Evolutionary conservation across 1,140 invertebrate genomes (phyloP).

Genomic region (Aricia agestis): DNA sequence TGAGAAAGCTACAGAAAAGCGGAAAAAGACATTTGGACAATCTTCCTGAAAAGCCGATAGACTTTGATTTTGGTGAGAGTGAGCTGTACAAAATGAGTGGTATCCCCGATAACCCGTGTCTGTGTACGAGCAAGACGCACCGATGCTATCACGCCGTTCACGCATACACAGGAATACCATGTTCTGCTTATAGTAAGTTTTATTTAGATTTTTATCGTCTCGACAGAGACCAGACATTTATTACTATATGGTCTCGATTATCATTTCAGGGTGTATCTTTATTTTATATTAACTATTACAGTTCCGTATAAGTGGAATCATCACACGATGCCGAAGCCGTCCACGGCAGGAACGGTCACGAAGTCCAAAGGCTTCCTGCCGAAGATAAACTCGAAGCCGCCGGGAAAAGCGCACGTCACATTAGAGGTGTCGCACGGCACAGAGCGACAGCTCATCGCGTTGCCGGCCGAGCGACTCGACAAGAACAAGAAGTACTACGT

Average conservation of each 20-base stretch:
- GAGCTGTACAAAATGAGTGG: slow-evolving; percentile 70
- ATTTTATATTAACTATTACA: slow-evolving; percentile 54
- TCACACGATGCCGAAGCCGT: slow-evolving; percentile 83
- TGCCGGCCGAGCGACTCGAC: slow-evolving; percentile 89
- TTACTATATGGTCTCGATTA: background rate
- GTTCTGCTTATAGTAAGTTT: slow-evolving; percentile 87
- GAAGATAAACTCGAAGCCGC: slow-evolving; percentile 75
- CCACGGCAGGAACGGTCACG: slow-evolving; percentile 49
- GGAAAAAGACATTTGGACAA: slow-evolving; percentile 80
- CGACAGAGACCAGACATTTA: too few relatives aligned
- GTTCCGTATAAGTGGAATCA: slow-evolving; percentile 83
- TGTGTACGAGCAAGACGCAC: slow-evolving; percentile 90
- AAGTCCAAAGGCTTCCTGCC: slow-evolving; percentile 77
- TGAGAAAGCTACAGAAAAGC: slow-evolving; percentile 85
- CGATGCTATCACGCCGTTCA: slow-evolving; percentile 92
- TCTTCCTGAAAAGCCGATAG: slow-evolving; percentile 75
- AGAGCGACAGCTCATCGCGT: slow-evolving; percentile 88
- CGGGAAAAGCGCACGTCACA: slow-evolving; percentile 77
- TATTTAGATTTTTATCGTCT: slow-evolving; percentile 14
- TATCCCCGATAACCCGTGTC: slow-evolving; percentile 78
- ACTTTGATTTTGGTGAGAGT: slow-evolving; percentile 72
- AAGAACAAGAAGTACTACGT: slow-evolving; percentile 93
- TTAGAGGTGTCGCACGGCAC: slow-evolving; percentile 87
- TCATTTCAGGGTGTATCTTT: too few relatives aligned
- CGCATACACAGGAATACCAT: slow-evolving; percentile 92